phyloP scores from a whole-genome alignment of 2,888 invertebrate genomes.

The Chirona hameri region DNA sequence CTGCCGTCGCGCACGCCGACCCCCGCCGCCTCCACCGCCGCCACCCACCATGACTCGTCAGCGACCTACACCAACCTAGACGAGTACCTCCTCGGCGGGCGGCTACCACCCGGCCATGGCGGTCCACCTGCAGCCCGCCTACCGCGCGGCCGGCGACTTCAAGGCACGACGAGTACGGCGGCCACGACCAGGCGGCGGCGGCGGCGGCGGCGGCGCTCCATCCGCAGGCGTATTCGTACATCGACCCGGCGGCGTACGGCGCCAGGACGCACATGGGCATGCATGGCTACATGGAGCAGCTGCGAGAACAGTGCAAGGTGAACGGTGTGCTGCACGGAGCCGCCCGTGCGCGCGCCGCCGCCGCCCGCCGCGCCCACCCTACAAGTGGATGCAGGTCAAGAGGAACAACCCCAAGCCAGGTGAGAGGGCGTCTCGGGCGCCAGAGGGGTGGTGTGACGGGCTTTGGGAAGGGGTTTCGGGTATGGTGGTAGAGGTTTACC shows the following conservation, averaged over 20 bases:
- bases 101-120: constrained; percentile 28
- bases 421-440: constrained; percentile 41
- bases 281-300: constrained; percentile 39
- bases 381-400: constrained; percentile 99
- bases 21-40: constrained; percentile 34
- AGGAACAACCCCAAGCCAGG: constrained; percentile 93
- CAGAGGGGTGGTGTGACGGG: background rate
- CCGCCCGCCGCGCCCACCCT: constrained; percentile 70
- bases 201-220: constrained; percentile 35
- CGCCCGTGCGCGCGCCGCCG: constrained; percentile 37
- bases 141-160: constrained; percentile 5
- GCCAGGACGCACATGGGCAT: constrained; percentile 40
- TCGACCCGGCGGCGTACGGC: constrained; percentile 39
- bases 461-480: background rate
- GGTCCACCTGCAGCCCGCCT: constrained; percentile 12
- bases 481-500: no score
- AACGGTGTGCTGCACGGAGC: constrained; percentile 39
- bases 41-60: constrained; percentile 34
- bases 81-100: constrained; percentile 32
- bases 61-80: constrained; percentile 39
- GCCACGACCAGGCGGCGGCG: constrained; percentile 31
- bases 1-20: constrained; percentile 37
- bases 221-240: constrained; percentile 34
- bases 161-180: constrained; percentile 35
- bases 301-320: constrained; percentile 39